Evolutionary conservation across 2,797 vertebrate genomes (phyloP).

Genomic region (Clarias platycephalus): DNA sequence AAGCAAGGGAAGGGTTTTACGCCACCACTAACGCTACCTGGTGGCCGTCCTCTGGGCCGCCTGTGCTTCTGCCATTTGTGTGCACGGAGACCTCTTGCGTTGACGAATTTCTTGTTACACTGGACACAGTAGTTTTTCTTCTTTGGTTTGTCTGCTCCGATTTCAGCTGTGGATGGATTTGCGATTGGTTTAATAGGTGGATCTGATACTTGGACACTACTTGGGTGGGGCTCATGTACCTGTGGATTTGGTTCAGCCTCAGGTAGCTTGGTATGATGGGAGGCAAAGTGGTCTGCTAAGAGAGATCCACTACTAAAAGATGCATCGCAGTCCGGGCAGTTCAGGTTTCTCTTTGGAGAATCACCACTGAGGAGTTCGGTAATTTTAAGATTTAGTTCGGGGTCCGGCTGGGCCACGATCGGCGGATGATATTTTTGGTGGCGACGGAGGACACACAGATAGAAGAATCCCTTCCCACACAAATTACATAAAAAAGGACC

Average conservation of each 20-base stretch:
- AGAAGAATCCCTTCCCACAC: slow-evolving; percentile 73
- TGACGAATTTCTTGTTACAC: slow-evolving; percentile 71
- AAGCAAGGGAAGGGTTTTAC: slow-evolving; percentile 50
- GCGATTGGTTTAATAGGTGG: background rate
- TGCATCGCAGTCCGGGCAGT: slow-evolving; percentile 58
- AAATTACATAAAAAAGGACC: slow-evolving; percentile 69
- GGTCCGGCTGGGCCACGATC: slow-evolving; percentile 52
- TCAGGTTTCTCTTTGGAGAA: slow-evolving; percentile 26
- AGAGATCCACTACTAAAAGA: slow-evolving; percentile 58
- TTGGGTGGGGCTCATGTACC: background rate
- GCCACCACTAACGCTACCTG: background rate
- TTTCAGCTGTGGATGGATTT: background rate
- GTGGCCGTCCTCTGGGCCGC: slow-evolving; percentile 35
- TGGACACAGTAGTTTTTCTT: slow-evolving; percentile 65
- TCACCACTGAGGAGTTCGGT: slow-evolving; percentile 4
- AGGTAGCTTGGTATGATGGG: slow-evolving; percentile 48
- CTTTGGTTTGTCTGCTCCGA: slow-evolving; percentile 45
- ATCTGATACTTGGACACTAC: background rate
- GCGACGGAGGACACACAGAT: slow-evolving; percentile 68
- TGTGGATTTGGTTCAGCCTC: slow-evolving; percentile 26
- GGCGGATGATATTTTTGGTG: slow-evolving; percentile 68
- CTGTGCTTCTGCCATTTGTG: slow-evolving; percentile 77
- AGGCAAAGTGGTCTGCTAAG: slow-evolving; percentile 58
- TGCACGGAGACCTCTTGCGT: slow-evolving; percentile 71
- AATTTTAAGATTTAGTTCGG: slow-evolving; percentile 25